Conservation (phyloP, 2,797 vertebrate genomes). For the Enteromius mattozi region DNA sequence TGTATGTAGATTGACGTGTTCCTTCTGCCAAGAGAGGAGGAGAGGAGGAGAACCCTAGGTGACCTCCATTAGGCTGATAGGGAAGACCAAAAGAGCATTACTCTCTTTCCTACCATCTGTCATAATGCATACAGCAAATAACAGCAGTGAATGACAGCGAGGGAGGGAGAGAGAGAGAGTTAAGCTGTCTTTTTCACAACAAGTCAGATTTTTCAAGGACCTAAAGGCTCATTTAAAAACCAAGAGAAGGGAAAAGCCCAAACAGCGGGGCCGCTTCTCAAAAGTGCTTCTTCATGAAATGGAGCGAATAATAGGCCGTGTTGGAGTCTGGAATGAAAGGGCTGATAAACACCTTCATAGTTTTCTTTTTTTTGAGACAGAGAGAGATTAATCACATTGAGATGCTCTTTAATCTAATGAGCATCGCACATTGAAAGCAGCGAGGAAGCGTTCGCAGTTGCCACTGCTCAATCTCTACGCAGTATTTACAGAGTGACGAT, state of each 20-base stretch:
- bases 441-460: slow-evolving; percentile 42
- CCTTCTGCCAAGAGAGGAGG: slow-evolving; percentile 82
- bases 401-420: slow-evolving; percentile 58
- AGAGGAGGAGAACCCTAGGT: slow-evolving; percentile 84
- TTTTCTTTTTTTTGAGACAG: slow-evolving; percentile 18
- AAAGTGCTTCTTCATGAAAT: slow-evolving; percentile 29
- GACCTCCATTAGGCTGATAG: slow-evolving; percentile 87
- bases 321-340: neutral
- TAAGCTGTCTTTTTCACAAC: slow-evolving; percentile 81
- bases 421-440: slow-evolving; percentile 45
- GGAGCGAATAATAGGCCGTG: neutral
- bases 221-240: slow-evolving; percentile 71
- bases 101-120: slow-evolving; percentile 86
- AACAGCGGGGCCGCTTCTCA: slow-evolving; percentile 6
- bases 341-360: slow-evolving; percentile 35
- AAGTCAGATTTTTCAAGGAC: slow-evolving; percentile 81
- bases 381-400: slow-evolving; percentile 57
- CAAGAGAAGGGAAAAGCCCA: slow-evolving; percentile 22
- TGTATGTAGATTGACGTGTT: slow-evolving; percentile 85
- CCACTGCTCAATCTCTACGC: slow-evolving; percentile 21
- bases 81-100: slow-evolving; percentile 83
- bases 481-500: slow-evolving; percentile 41
- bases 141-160: slow-evolving; percentile 72
- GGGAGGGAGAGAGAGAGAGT: slow-evolving; percentile 35
- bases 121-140: slow-evolving; percentile 87